Conservation (phyloP, 2,888 invertebrate species). For the Anarsia innoxiella region DNA sequence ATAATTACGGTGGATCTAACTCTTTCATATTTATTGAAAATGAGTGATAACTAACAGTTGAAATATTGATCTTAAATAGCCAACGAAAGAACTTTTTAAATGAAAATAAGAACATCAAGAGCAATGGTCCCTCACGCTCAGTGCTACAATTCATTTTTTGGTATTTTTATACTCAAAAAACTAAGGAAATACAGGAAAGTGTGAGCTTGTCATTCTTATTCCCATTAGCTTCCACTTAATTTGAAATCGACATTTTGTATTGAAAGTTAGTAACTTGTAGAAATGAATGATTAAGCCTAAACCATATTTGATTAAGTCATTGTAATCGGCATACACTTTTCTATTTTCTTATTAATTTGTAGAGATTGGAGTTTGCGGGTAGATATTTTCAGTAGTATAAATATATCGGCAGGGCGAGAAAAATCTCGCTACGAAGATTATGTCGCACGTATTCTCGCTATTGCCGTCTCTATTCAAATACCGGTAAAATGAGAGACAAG, state of each 20-base stretch:
- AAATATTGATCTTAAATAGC: too few species aligned
- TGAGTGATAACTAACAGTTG: constrained; percentile 2
- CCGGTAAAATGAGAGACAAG: too few species aligned
- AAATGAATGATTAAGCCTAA: constrained; percentile 23
- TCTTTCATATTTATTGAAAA: constrained; percentile 2
- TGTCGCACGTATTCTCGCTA: too few species aligned
- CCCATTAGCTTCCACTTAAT: constrained; percentile 41
- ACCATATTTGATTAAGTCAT: constrained; percentile 36
- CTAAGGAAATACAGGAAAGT: constrained; percentile 66
- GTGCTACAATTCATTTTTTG: constrained; percentile 38
- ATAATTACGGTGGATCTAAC: constrained; percentile 19
- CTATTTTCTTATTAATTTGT: constrained; percentile 57
- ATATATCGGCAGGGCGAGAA: too few species aligned
- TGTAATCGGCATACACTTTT: constrained; percentile 36
- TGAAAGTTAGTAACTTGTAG: constrained; percentile 16
- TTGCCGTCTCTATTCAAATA: too few species aligned
- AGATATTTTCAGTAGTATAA: too few species aligned
- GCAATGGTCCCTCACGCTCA: constrained; percentile 27
- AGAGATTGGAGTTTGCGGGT: too few species aligned
- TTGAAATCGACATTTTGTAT: constrained; percentile 13
- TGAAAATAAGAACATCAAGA: too few species aligned
- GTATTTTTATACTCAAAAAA: constrained; percentile 62
- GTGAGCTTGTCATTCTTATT: constrained; percentile 61
- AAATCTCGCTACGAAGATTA: too few species aligned
- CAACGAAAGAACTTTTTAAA: too few species aligned